Evolutionary conservation across 1,140 invertebrate genomes (phyloP).

Genomic region (Bombus waltoni): DNA sequence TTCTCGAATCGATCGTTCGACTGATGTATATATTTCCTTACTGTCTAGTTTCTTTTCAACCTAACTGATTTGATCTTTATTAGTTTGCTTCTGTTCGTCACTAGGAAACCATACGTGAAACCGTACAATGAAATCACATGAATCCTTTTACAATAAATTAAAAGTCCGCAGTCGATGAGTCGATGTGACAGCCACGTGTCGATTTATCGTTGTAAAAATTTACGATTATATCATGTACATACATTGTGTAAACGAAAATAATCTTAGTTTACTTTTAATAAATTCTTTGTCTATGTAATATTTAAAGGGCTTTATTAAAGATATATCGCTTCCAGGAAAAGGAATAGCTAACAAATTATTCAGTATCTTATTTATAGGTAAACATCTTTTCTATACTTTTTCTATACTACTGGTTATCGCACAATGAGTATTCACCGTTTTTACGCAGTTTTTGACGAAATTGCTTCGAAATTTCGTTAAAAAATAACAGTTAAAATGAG

Average conservation of each 20-base stretch:
- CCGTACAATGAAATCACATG: not conserved
- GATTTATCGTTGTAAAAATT: not conserved
- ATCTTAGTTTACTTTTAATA: not conserved
- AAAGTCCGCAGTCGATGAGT: conserved; percentile 17
- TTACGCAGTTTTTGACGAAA: not conserved
- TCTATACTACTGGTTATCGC: not conserved
- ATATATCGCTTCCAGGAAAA: not conserved
- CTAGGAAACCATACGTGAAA: not conserved
- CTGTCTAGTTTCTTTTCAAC: not conserved
- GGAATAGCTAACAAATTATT: not conserved
- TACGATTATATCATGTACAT: not conserved
- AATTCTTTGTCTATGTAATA: too few relatives aligned
- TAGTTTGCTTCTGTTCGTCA: not conserved
- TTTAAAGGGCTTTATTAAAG: not conserved
- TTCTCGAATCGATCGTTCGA: not conserved
- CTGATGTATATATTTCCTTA: not conserved
- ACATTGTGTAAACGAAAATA: not conserved
- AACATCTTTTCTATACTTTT: conserved; percentile 4
- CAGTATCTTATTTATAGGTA: not conserved
- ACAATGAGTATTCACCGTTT: not conserved
- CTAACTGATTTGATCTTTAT: not conserved
- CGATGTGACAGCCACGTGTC: not conserved
- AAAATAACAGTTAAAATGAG: not conserved
- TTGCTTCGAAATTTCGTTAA: not conserved
- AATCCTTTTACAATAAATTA: conserved; percentile 10